phyloP scores from a whole-genome alignment of 1,140 invertebrate species.

The Helicoverpa armigera region DNA sequence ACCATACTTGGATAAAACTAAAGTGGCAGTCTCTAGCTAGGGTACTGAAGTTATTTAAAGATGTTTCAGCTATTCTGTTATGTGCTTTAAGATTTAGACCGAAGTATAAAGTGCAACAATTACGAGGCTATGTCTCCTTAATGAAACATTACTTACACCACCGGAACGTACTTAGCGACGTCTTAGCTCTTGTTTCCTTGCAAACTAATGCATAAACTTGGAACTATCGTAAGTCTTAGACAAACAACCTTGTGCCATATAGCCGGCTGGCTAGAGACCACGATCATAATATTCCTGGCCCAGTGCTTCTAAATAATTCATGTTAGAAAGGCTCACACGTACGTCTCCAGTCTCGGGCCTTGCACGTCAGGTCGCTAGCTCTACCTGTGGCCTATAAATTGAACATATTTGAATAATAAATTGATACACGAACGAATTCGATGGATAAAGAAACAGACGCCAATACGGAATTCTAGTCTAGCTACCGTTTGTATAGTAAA shows the following conservation, averaged over 20 bases:
- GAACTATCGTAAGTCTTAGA: constrained; percentile 8
- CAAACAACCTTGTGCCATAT: constrained; percentile 65
- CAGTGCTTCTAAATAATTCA: constrained; percentile 67
- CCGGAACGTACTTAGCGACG: constrained; percentile 14
- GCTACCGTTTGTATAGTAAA: not conserved
- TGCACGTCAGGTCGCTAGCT: constrained; percentile 31
- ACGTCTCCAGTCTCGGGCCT: not conserved
- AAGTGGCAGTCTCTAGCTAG: not conserved
- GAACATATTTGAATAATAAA: constrained; percentile 58
- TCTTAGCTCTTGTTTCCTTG: constrained; percentile 19
- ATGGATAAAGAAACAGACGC: constrained; percentile 16
- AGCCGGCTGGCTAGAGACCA: constrained; percentile 48
- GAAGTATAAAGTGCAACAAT: constrained; percentile 7
- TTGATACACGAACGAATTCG: constrained; percentile 15
- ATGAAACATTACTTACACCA: constrained; percentile 33
- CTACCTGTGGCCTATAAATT: constrained; percentile 55
- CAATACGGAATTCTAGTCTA: constrained; percentile 14
- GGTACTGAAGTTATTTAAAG: not conserved
- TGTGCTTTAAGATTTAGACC: not conserved
- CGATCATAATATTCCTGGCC: constrained; percentile 62
- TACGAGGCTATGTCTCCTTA: constrained; percentile 12
- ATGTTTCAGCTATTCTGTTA: not conserved
- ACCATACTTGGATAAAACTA: not conserved
- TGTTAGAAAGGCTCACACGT: constrained; percentile 40
- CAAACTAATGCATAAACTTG: constrained; percentile 34